phyloP scores from a whole-genome alignment of 2,113 vertebrate genomes.

The Ia io region DNA sequence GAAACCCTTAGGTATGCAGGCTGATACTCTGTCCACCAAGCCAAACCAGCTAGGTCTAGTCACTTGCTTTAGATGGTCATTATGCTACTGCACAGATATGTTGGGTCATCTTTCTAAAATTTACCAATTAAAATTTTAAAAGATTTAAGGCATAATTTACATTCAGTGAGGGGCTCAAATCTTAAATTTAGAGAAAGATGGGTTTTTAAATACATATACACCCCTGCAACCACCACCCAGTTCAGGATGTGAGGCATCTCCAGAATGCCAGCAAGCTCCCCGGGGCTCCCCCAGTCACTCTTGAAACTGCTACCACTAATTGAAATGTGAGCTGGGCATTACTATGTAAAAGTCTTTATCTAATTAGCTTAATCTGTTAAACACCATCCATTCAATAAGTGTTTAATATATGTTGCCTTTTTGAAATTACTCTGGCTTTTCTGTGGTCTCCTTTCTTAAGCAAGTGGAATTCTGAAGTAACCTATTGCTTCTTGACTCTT shows the following conservation, averaged over 20 bases:
- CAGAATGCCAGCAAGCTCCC: not conserved
- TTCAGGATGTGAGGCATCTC: not conserved
- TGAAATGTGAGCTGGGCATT: conserved; percentile 4
- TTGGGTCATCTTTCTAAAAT: not conserved
- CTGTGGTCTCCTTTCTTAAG: not conserved
- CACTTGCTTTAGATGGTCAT: not conserved
- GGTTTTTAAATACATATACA: not conserved
- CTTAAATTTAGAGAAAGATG: not conserved
- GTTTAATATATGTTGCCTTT: not conserved
- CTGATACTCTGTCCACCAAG: too few relatives aligned
- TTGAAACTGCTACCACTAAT: not conserved
- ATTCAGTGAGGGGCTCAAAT: not conserved
- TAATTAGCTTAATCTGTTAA: not conserved
- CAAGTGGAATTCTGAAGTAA: not conserved
- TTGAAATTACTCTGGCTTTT: conserved; percentile 7
- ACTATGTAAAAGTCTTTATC: not conserved
- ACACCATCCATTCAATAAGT: not conserved
- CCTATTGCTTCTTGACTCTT: not conserved
- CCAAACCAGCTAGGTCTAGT: too few relatives aligned
- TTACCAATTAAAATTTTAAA: not conserved
- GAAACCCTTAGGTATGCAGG: too few relatives aligned
- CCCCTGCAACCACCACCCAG: not conserved
- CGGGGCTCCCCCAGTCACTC: not conserved
- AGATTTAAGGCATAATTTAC: not conserved
- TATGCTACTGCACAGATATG: not conserved